Conservation (phyloP, 1,140 invertebrate species). For the Dinothrombium tinctorium region DNA sequence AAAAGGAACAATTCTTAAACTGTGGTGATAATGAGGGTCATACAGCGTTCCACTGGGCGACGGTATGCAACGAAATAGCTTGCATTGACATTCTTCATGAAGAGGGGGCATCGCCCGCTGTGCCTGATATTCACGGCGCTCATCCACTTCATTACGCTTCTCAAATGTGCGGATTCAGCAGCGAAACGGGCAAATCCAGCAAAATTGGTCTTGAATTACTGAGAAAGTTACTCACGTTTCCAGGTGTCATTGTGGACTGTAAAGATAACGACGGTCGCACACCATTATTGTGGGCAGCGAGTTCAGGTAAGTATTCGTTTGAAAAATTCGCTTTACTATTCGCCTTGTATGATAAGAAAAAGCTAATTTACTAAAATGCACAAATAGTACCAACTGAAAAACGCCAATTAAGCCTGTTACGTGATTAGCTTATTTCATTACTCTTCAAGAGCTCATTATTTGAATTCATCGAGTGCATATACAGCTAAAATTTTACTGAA, state of each 20-base stretch:
- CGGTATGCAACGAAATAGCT: conserved; percentile 77
- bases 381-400: too few species aligned
- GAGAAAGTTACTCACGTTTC: conserved; percentile 11
- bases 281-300: conserved; percentile 86
- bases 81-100: conserved; percentile 57
- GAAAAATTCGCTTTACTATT: too few species aligned
- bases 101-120: conserved; percentile 52
- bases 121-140: conserved; percentile 74
- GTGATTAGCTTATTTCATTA: too few species aligned
- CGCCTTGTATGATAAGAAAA: too few species aligned
- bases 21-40: conserved; percentile 62
- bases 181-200: conserved; percentile 32
- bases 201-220: conserved; percentile 13
- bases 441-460: too few species aligned
- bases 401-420: too few species aligned
- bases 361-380: too few species aligned
- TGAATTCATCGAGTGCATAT: too few species aligned
- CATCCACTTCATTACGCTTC: conserved; percentile 90
- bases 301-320: conserved; percentile 38
- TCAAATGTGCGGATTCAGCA: conserved; percentile 65
- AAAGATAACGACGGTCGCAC: conserved; percentile 71
- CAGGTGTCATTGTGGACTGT: conserved; percentile 49
- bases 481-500: too few species aligned
- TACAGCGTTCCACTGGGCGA: conserved; percentile 93
- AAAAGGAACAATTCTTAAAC: conserved; percentile 7